Base-by-base conservation (phyloP, 2,113 vertebrate species). In the Melanocharis versteri region DNA sequence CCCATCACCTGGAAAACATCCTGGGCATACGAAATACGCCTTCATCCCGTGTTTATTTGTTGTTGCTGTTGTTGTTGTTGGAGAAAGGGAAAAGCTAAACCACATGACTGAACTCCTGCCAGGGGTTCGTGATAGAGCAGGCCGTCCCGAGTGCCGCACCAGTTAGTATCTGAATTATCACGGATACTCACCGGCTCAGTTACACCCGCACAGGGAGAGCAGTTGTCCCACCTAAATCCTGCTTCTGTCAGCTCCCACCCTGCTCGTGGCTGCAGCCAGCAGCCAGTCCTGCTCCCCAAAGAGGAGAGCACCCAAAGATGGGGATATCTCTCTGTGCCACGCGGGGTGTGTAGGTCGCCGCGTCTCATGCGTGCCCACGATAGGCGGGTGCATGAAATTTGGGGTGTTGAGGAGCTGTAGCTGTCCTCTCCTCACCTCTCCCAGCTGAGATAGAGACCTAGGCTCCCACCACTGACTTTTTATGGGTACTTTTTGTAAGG, bases 161-260 rank as follows among this genome's bases (percentile, higher is more conserved):
- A 93, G 95, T 94, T 95, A 96, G 94, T 88, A 76, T 96, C 87
- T 47, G 95, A 92, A 96, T 97, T 96, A 96, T 94, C 92, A 95
- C 91, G 82, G 93, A 96, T 96, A 93, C 96, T 94, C 96, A 93
- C 90, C 69, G 26, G 95, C 96, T 97, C 95, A 93, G 73, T 96
- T 95, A 95, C 95, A 92, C 61, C 86, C 6, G 65, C 75, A 27
- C 14, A 3, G 71, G 72, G 83, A 94, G 22, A 90, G 65, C 96
- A 97, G 96, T 96, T 97, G 96, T 96, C 95, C 87, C 92, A 95
- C 87, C 95, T 96, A 96, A 97, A 97, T 97, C 97, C 96, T 96
- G 72, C 87, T 90, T 90, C 97, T 97, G 97, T 96, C 96, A 97
- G 85, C 93, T 80, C 58, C 80, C 4, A 19, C 86, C 79, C 85